Percentiles rank a stretch among this genome's conserved stretches.
Conservation (phyloP, 2,888 invertebrate genomes). For the Pocota personata region DNA sequence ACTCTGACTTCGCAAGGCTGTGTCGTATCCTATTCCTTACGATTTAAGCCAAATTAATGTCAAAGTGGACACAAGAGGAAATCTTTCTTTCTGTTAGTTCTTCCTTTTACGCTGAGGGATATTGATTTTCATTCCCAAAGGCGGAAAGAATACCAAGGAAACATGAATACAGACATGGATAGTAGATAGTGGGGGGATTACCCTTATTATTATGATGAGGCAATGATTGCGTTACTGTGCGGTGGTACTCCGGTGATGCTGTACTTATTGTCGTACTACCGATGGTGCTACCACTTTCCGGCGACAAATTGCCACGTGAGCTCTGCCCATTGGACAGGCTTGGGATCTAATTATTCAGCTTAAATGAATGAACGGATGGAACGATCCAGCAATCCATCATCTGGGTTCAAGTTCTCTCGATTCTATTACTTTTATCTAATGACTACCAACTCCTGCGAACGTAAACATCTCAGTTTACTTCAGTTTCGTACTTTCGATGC, state of each 20-base stretch:
- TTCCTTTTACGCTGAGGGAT: neutral
- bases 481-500: slow-evolving; percentile 26
- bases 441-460: slow-evolving; percentile 23
- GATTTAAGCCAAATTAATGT: slow-evolving; percentile 67
- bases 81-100: slow-evolving; percentile 12
- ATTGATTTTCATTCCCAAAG: slow-evolving; percentile 45
- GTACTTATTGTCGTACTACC: neutral
- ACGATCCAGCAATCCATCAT: slow-evolving; percentile 50
- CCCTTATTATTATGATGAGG: slow-evolving; percentile 62
- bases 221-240: slow-evolving; percentile 53
- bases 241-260: slow-evolving; percentile 1
- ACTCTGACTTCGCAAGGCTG: neutral
- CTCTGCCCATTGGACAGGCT: slow-evolving; percentile 2
- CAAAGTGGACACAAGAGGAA: slow-evolving; percentile 51
- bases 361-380: slow-evolving; percentile 40
- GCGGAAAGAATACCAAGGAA: neutral
- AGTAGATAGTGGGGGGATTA: neutral
- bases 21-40: slow-evolving; percentile 11
- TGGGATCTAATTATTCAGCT: slow-evolving; percentile 60
- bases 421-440: neutral
- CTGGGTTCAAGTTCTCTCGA: slow-evolving; percentile 21
- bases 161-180: slow-evolving; percentile 18
- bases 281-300: slow-evolving; percentile 44
- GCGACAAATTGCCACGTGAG: slow-evolving; percentile 50
- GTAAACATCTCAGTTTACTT: slow-evolving; percentile 51